Evolutionary conservation across 2,797 vertebrate genomes (phyloP), one percentile per base, ranked within the genome.

Genomic region (Paratrypauchen microcephalus): DNA sequence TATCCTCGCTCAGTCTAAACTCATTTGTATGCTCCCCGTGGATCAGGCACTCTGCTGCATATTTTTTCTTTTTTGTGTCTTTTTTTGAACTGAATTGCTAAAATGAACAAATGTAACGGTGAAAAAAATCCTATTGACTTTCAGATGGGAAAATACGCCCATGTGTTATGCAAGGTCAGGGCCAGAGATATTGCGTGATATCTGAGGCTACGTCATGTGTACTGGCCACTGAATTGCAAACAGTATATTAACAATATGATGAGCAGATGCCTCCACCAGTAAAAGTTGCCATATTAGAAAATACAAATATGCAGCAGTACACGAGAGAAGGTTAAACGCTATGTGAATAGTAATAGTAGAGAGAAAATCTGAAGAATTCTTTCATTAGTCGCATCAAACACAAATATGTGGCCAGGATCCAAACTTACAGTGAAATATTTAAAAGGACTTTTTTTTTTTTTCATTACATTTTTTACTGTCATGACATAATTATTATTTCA

Each of bases 21-120:
- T 89, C 82, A 88, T 89, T 83, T 79, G 83, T 85, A 88, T 86
- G 83, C 82, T 82, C 74, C 75, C 73, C 67, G 16, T 54, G 83
- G 77, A 86, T 63, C 75, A 39, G 24, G 56, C 65, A 70, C 71
- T 73, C 70, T 47, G 15, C 77, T 78, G 75, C 78, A 74, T 81
- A 72, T 80, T 74, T 75, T 80, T 72, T 75, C 69, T 47, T 52
- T 57, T 24, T 32, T 56, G 65, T 56, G 39, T 76, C 69, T 77
- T 62, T 64, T 64, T 71, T 75, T 73, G 69, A 28, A 48, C 67
- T 76, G 71, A 79, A 73, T 59, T 71, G 71, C 65, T 79, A 69
- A 88, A 83, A 84, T 73, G 69, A 84, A 91, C 76, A 87, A 86
- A 83, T 75, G 69, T 72, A 70, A 78, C 75, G 68, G 71, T 78